Percentiles rank a stretch among this genome's conserved stretches.
These are phyloP conservation scores for Ranitomeya imitator DNA, from an alignment of 2,113 vertebrate species.

Conservation along the genomic window DNA sequence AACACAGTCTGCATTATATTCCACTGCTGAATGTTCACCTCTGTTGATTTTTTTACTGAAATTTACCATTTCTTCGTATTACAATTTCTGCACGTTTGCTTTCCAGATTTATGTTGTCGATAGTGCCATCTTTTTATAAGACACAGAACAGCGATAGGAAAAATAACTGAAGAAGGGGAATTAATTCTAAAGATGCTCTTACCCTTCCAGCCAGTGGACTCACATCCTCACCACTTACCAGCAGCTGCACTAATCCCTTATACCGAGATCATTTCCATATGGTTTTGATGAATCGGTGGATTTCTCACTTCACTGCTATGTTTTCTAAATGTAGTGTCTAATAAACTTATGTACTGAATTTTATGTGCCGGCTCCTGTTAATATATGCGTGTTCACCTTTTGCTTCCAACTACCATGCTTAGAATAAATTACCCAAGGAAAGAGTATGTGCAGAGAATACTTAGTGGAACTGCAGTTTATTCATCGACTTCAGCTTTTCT, in stretches of 20 bases:
- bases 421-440: constrained; percentile 24
- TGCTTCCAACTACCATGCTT: constrained; percentile 5
- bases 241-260: background rate
- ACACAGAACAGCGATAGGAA: background rate
- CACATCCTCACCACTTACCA: background rate
- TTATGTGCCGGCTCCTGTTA: constrained; percentile 22
- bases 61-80: too few relatives aligned
- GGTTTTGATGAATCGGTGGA: constrained; percentile 9
- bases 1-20: too few relatives aligned
- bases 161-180: background rate
- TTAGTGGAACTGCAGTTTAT: constrained; percentile 26
- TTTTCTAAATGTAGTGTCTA: constrained; percentile 27
- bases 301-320: constrained; percentile 14
- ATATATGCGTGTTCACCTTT: constrained; percentile 29
- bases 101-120: too few relatives aligned
- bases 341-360: constrained; percentile 42
- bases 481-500: constrained; percentile 21
- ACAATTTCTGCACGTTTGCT: too few relatives aligned
- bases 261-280: background rate
- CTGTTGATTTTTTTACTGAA: too few relatives aligned
- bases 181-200: background rate
- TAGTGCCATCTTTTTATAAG: too few relatives aligned
- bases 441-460: constrained; percentile 9
- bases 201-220: background rate
- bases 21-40: too few relatives aligned